These are phyloP conservation scores for Urophycis tenuis DNA, from an alignment of 2,797 vertebrate species.

Conservation along the genomic window DNA sequence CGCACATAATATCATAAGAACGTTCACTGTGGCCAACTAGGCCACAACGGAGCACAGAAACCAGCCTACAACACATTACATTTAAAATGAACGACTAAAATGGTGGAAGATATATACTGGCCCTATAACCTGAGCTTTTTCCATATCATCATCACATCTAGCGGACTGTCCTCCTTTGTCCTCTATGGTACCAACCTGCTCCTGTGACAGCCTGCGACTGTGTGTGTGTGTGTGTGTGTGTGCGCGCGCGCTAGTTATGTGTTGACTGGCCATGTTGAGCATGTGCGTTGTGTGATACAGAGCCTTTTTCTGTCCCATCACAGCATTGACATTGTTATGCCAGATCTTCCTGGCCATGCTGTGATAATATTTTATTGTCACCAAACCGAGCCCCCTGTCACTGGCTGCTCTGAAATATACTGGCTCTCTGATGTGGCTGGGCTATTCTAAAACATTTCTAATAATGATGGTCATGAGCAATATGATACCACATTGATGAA, in stretches of 20 bases:
- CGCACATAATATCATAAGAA: not conserved
- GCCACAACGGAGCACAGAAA: not conserved
- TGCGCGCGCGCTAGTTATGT: not conserved
- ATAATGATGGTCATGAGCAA: not conserved
- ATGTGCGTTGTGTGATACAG: not conserved
- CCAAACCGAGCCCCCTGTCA: not conserved
- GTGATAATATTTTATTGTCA: not conserved
- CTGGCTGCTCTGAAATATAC: too few relatives aligned
- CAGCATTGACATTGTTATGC: not conserved
- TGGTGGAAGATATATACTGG: not conserved
- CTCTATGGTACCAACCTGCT: constrained; percentile 42
- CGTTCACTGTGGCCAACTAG: not conserved
- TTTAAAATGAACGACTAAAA: not conserved
- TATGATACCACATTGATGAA: not conserved
- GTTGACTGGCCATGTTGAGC: not conserved
- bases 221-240: not conserved
- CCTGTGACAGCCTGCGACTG: constrained; percentile 14
- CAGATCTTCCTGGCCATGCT: not conserved
- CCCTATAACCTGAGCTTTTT: not conserved
- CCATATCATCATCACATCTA: constrained; percentile 1
- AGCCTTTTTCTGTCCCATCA: not conserved
- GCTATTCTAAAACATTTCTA: not conserved
- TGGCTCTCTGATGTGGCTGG: not conserved
- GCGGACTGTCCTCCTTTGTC: constrained; percentile 23
- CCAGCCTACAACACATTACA: not conserved